A percentile compares a stretch with the other conserved stretches of the same genome.
These are phyloP conservation scores for Silurus aristotelis DNA, from an alignment of 2,797 vertebrate species.

Conservation along the genomic window DNA sequence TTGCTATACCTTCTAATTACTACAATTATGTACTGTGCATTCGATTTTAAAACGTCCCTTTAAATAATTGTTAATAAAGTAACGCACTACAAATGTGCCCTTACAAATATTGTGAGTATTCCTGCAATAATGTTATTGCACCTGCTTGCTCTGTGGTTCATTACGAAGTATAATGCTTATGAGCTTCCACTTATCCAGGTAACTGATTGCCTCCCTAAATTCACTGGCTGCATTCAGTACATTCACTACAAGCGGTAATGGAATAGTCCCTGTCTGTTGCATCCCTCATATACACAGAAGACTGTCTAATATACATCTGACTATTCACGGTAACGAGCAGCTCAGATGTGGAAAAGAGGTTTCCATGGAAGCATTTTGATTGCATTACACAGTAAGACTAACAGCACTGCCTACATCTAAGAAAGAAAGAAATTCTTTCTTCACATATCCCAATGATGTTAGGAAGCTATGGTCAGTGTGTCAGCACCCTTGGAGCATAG, in stretches of 20 bases:
- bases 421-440: neutral
- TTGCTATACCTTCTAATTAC: neutral
- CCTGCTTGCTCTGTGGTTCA: neutral
- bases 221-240: neutral
- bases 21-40: neutral
- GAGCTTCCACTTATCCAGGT: neutral
- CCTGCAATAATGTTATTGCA: neutral
- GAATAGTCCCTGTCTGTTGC: neutral
- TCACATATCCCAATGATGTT: too few relatives aligned
- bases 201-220: neutral
- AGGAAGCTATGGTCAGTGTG: too few relatives aligned
- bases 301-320: conserved; percentile 8
- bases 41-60: neutral
- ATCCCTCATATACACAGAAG: neutral
- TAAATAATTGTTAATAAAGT: neutral
- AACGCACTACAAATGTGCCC: neutral
- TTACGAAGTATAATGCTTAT: neutral
- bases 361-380: conserved; percentile 11
- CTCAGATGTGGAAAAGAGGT: conserved; percentile 9
- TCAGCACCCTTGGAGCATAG: too few relatives aligned
- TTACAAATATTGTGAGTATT: neutral
- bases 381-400: neutral
- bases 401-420: neutral
- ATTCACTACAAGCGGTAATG: neutral
- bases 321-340: conserved; percentile 15